Percentiles rank a stretch among this genome's conserved stretches.
Evolutionary conservation across 2,797 vertebrate genomes (phyloP).

Genomic region (Phaenicophaeus curvirostris): DNA sequence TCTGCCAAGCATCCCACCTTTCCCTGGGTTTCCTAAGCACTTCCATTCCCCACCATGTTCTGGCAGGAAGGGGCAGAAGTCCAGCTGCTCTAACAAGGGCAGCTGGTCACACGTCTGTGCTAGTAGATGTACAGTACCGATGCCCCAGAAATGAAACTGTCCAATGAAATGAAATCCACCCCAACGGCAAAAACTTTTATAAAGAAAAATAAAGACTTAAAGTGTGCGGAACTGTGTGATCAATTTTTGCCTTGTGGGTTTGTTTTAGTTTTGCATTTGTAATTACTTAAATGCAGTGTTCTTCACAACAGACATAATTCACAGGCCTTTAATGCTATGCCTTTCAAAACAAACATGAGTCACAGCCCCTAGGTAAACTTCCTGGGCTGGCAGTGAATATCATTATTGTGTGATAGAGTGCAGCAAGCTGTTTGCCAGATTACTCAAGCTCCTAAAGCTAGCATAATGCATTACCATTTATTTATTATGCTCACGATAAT

Average conservation of each 20-base stretch:
- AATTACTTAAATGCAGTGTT: conserved; percentile 65
- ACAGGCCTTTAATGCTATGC: conserved; percentile 49
- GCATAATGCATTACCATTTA: conserved; percentile 52
- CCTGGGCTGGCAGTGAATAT: conserved; percentile 57
- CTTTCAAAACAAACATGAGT: conserved; percentile 71
- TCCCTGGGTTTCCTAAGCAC: neutral
- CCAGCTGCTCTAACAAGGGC: neutral
- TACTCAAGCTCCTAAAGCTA: conserved; percentile 59
- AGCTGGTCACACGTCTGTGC: neutral
- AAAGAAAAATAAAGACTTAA: neutral
- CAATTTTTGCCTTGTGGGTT: conserved; percentile 25
- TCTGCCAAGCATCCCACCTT: neutral
- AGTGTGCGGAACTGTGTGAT: neutral
- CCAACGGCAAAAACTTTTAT: neutral
- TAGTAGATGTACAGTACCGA: neutral
- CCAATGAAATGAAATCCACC: neutral
- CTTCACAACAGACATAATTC: conserved; percentile 62
- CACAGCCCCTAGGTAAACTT: conserved; percentile 69
- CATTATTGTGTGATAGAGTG: conserved; percentile 55
- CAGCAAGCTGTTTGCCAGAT: conserved; percentile 65
- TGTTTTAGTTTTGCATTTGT: conserved; percentile 56
- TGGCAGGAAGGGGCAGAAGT: neutral
- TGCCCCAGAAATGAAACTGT: neutral
- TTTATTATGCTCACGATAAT: conserved; percentile 64
- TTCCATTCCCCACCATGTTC: neutral